Evolutionary conservation across 2,888 invertebrate species (phyloP).

Genomic region (Eristalinus aeneus): DNA sequence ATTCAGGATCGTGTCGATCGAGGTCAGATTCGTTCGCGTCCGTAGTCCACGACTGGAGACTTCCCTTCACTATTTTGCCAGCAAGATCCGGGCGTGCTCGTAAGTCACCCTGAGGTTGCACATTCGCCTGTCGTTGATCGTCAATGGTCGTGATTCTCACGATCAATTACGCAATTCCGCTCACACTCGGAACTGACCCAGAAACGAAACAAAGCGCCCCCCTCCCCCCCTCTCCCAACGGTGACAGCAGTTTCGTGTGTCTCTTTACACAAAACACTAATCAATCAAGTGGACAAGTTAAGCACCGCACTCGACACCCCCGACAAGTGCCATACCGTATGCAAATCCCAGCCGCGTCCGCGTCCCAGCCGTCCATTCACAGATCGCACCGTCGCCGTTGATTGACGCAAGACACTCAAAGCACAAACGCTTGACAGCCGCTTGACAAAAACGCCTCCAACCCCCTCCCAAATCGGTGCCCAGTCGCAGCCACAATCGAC

Average conservation of each 20-base stretch:
- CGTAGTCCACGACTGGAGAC: no score
- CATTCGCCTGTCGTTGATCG: neutral
- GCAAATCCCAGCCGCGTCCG: conserved; percentile 5
- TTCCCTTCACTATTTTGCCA: neutral
- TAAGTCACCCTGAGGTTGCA: neutral
- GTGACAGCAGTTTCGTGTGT: neutral
- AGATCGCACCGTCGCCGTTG: neutral
- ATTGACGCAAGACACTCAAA: conserved; percentile 32
- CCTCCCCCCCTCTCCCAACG: neutral
- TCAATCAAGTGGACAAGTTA: conserved; percentile 41
- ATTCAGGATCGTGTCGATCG: no score
- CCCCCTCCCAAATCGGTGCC: conserved; percentile 2
- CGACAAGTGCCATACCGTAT: conserved; percentile 18
- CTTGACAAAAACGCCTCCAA: conserved; percentile 42
- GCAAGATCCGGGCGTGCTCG: neutral
- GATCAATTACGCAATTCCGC: conserved; percentile 13
- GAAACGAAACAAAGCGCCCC: conserved; percentile 12
- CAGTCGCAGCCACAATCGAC: neutral
- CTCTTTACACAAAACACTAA: neutral
- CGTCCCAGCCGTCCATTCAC: neutral
- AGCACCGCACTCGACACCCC: conserved; percentile 25
- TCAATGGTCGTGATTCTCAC: neutral
- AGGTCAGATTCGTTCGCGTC: no score
- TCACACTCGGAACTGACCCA: conserved; percentile 37
- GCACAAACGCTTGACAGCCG: conserved; percentile 23